Percentiles rank a stretch among this genome's conserved stretches.
These are phyloP conservation scores for Xestia xanthographa DNA, from an alignment of 2,888 invertebrate genomes.

Conservation along the genomic window DNA sequence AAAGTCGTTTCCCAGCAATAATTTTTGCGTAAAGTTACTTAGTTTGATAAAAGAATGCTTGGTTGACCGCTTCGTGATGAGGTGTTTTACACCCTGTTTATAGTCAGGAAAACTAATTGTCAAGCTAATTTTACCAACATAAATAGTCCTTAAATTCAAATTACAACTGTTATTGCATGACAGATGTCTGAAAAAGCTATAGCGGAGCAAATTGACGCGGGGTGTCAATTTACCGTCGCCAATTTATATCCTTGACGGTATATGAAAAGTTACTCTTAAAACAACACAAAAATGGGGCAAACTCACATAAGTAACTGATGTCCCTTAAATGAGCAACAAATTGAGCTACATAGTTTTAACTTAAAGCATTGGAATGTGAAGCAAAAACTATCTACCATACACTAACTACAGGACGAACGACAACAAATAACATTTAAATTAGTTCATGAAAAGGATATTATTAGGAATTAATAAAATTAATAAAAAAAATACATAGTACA, in stretches of 20 bases:
- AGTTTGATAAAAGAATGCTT: no score
- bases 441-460: constrained; percentile 1
- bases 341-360: constrained; percentile 38
- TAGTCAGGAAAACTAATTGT: neutral
- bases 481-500: constrained; percentile 15
- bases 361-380: constrained; percentile 66
- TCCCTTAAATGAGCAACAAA: constrained; percentile 21
- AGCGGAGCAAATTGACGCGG: neutral
- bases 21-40: no score
- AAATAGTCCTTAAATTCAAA: neutral
- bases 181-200: neutral
- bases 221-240: neutral
- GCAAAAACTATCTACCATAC: constrained; percentile 50
- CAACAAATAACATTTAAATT: constrained; percentile 22
- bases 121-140: neutral
- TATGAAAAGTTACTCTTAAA: no score
- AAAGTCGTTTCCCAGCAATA: no score
- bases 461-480: neutral
- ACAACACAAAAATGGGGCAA: neutral
- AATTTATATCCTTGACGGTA: neutral
- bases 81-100: no score
- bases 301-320: neutral
- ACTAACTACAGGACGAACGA: constrained; percentile 38
- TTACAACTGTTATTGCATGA: neutral
- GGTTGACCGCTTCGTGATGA: no score